Percentiles rank a stretch among this genome's conserved stretches.
phyloP scores from a whole-genome alignment of 2,113 vertebrate genomes.

The Apistogramma diplotaenia region DNA sequence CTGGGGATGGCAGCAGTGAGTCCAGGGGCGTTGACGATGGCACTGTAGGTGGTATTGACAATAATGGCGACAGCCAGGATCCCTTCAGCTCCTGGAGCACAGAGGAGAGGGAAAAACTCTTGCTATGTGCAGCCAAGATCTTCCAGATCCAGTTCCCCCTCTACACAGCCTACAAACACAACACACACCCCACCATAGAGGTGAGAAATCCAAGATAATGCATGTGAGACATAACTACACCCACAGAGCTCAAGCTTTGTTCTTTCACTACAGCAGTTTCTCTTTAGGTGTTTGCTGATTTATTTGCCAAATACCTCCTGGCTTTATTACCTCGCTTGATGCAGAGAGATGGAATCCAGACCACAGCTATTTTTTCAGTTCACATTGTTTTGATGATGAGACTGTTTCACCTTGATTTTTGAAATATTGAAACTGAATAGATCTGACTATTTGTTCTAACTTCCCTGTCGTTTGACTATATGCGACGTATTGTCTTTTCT shows the following conservation, averaged over 20 bases:
- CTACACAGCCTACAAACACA: constrained; percentile 99
- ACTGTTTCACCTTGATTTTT: not conserved
- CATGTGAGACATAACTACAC: not conserved
- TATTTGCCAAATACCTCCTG: not conserved
- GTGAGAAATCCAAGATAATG: constrained; percentile 63
- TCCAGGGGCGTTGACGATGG: constrained; percentile 53
- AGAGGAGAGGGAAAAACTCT: constrained; percentile 96
- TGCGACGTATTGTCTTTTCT: not conserved
- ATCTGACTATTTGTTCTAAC: not conserved
- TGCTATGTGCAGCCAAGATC: constrained; percentile 98
- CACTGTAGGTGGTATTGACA: constrained; percentile 41
- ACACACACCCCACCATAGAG: constrained; percentile 98
- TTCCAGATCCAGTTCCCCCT: constrained; percentile 99
- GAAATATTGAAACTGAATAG: too few relatives aligned
- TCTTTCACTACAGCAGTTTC: not conserved
- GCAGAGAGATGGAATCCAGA: not conserved
- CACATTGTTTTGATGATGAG: not conserved
- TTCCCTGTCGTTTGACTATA: not conserved
- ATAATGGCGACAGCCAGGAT: constrained; percentile 78
- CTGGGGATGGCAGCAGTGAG: constrained; percentile 72
- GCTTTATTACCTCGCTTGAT: not conserved
- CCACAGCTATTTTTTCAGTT: not conserved
- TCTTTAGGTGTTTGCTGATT: not conserved
- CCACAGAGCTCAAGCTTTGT: not conserved
- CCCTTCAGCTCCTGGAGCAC: constrained; percentile 89